These are phyloP conservation scores for Smutsia temminckii DNA, from an alignment of 2,797 vertebrate species.

Conservation along the genomic window DNA sequence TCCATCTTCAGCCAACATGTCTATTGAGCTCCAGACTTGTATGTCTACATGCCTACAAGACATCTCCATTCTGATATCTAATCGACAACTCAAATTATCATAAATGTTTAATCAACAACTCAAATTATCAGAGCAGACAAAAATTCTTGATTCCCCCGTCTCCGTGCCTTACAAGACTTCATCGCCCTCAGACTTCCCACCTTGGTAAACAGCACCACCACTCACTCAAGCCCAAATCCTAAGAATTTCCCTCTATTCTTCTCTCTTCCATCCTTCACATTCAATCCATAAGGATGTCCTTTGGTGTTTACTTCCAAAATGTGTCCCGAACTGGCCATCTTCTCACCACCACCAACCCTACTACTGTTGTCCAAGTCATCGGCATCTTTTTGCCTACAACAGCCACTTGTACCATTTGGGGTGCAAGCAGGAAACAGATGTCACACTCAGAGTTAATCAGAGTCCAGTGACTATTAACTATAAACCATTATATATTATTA, in stretches of 20 bases:
- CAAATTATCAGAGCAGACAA: background rate
- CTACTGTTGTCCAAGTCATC: background rate
- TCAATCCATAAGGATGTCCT: background rate
- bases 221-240: background rate
- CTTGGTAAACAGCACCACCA: background rate
- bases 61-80: background rate
- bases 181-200: background rate
- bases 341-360: background rate
- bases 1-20: conserved; percentile 17
- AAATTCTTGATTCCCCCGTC: background rate
- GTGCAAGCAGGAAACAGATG: background rate
- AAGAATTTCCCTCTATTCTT: background rate
- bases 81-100: background rate
- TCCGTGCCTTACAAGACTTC: background rate
- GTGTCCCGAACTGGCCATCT: background rate
- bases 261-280: background rate
- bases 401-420: background rate
- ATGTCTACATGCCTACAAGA: background rate
- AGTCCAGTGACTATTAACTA: background rate
- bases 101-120: background rate
- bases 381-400: background rate
- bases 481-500: background rate
- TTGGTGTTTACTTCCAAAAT: conserved; percentile 4
- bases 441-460: background rate
- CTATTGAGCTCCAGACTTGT: background rate